Conservation (phyloP, 2,888 invertebrate species). For the Phyllotreta cruciferae region DNA sequence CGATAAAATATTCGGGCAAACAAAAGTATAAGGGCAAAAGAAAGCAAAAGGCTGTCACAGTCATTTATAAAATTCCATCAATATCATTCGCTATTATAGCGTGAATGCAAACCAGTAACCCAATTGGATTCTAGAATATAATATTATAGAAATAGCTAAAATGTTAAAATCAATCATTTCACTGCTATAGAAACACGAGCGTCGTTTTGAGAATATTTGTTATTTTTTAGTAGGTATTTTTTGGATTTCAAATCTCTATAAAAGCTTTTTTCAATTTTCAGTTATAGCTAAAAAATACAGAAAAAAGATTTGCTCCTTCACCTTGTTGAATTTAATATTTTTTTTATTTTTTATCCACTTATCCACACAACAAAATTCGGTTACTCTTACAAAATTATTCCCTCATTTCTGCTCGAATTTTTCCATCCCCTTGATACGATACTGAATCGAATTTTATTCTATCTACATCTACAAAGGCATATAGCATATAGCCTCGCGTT, state of each 20-base stretch:
- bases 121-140: constrained; percentile 35
- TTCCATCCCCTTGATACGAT: no score
- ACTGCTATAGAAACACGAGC: constrained; percentile 8
- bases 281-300: no score
- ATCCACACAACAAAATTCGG: no score
- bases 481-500: constrained; percentile 33
- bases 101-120: constrained; percentile 37
- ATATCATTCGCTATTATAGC: constrained; percentile 28
- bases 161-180: constrained; percentile 44
- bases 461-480: constrained; percentile 28
- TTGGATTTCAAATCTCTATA: no score
- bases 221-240: no score
- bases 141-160: constrained; percentile 33
- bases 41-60: constrained; percentile 18
- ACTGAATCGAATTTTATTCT: neutral
- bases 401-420: neutral
- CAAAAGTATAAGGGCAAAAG: neutral
- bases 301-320: no score
- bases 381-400: no score
- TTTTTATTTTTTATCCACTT: no score
- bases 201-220: neutral
- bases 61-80: constrained; percentile 24
- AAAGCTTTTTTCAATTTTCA: no score
- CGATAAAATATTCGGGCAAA: constrained; percentile 1
- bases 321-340: no score